A percentile compares a stretch with the other conserved stretches of the same genome.
These are phyloP conservation scores for Drosophila algonquin DNA, from an alignment of 2,888 invertebrate species.

Conservation along the genomic window DNA sequence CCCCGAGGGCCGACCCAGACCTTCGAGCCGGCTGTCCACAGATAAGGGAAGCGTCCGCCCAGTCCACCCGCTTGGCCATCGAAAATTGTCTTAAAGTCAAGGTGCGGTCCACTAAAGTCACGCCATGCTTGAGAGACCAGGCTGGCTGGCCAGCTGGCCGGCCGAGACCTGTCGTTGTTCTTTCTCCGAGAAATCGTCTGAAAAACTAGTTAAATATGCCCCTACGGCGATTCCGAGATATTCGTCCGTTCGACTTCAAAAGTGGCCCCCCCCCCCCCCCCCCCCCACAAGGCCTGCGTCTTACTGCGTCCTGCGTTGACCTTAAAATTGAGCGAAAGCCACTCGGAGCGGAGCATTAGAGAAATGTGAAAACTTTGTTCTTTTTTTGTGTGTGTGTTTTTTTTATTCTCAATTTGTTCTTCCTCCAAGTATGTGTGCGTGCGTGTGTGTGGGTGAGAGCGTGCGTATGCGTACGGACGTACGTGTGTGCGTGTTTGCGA, in stretches of 20 bases:
- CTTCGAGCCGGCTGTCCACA: constrained; percentile 26
- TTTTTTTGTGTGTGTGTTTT: constrained; percentile 26
- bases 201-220: constrained; percentile 75
- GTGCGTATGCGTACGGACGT: constrained; percentile 32
- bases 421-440: constrained; percentile 27
- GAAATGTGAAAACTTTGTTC: constrained; percentile 52
- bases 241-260: constrained; percentile 56
- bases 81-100: constrained; percentile 66
- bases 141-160: neutral
- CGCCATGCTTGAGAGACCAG: constrained; percentile 34
- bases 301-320: constrained; percentile 12
- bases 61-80: constrained; percentile 33
- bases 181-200: constrained; percentile 55
- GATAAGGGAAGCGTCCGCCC: constrained; percentile 31
- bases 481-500: constrained; percentile 33
- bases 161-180: constrained; percentile 32
- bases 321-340: constrained; percentile 59
- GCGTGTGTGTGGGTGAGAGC: constrained; percentile 9
- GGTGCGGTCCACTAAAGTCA: constrained; percentile 56
- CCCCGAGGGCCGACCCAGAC: constrained; percentile 18
- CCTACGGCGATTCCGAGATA: constrained; percentile 65
- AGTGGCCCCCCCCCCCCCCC: constrained; percentile 28
- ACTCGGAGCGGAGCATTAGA: constrained; percentile 51
- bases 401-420: constrained; percentile 23
- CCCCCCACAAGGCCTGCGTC: neutral